A percentile compares a stretch with the other conserved stretches of the same genome.
Conservation (phyloP, 2,113 vertebrate species). For the Scalopus aquaticus region DNA sequence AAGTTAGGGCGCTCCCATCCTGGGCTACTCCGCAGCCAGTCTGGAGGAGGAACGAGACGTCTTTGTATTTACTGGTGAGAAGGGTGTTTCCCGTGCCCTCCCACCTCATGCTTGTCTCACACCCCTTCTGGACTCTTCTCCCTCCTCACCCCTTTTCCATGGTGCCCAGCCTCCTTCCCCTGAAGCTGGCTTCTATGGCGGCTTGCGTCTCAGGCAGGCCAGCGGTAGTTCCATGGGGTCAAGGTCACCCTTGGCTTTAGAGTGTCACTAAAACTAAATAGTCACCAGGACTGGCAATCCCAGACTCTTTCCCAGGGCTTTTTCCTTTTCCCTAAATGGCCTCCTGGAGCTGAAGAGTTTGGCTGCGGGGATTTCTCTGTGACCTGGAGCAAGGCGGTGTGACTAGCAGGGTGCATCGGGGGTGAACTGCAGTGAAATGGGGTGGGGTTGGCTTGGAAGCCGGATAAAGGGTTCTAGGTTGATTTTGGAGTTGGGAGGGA, state of each 20-base stretch:
- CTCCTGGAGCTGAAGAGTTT: no score
- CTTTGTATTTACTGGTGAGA: not conserved
- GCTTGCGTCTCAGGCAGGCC: not conserved
- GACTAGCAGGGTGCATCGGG: not conserved
- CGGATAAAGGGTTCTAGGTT: no score
- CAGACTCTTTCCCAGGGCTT: not conserved
- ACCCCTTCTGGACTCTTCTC: not conserved
- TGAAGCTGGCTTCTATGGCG: not conserved
- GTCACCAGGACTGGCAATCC: not conserved
- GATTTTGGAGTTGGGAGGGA: not conserved
- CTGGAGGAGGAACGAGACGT: not conserved
- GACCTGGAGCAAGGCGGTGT: not conserved
- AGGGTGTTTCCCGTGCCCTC: not conserved
- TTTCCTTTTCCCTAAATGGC: not conserved
- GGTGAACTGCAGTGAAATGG: rapidly evolving
- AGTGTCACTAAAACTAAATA: not conserved
- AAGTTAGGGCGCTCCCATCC: not conserved
- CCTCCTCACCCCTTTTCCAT: not conserved
- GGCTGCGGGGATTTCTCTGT: rapidly evolving
- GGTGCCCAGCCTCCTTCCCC: no score
- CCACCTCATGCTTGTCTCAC: not conserved
- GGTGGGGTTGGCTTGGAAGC: rapidly evolving
- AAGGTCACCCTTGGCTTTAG: not conserved
- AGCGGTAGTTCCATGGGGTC: not conserved
- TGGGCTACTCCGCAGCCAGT: rapidly evolving